phyloP scores from a whole-genome alignment of 2,888 invertebrate species.

The Hirtodrosophila histrioides region DNA sequence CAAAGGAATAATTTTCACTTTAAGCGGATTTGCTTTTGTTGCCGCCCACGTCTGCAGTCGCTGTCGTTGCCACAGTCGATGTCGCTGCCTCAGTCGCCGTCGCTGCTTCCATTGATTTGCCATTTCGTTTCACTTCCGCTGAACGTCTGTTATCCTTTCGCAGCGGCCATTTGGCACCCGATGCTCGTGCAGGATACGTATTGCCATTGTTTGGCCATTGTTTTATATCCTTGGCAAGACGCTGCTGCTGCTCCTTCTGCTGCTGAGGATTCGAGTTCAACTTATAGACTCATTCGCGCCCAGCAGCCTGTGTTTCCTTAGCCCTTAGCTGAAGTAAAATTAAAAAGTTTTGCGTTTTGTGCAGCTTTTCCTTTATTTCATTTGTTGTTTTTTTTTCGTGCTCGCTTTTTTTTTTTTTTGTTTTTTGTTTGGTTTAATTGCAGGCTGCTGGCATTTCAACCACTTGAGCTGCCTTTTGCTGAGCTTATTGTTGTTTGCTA shows the following conservation, averaged over 20 bases:
- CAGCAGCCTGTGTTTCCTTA: conserved; percentile 66
- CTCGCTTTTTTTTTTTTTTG: conserved; percentile 11
- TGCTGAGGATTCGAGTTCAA: conserved; percentile 38
- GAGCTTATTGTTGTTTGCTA: conserved; percentile 66
- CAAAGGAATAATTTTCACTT: conserved; percentile 81
- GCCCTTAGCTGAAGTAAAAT: conserved; percentile 50
- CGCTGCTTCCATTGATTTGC: conserved; percentile 63
- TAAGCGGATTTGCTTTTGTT: conserved; percentile 80
- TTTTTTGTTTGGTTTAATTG: conserved; percentile 58
- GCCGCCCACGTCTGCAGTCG: conserved; percentile 25
- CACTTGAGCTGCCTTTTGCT: conserved; percentile 57
- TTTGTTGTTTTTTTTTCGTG: conserved; percentile 17
- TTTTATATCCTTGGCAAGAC: conserved; percentile 60
- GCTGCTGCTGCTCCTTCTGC: conserved; percentile 15
- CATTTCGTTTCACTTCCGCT: conserved; percentile 68
- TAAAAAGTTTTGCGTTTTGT: conserved; percentile 69
- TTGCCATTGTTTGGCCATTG: conserved; percentile 62
- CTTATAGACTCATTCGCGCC: conserved; percentile 75
- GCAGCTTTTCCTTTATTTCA: conserved; percentile 32
- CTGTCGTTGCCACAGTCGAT: conserved; percentile 6
- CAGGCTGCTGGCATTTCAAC: conserved; percentile 36
- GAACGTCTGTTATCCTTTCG: conserved; percentile 54
- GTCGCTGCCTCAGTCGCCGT: background rate
- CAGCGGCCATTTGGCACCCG: conserved; percentile 66
- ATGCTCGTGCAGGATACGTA: conserved; percentile 42